These are phyloP conservation scores for Catagonus wagneri DNA, from an alignment of 2,113 vertebrate genomes.

Conservation along the genomic window DNA sequence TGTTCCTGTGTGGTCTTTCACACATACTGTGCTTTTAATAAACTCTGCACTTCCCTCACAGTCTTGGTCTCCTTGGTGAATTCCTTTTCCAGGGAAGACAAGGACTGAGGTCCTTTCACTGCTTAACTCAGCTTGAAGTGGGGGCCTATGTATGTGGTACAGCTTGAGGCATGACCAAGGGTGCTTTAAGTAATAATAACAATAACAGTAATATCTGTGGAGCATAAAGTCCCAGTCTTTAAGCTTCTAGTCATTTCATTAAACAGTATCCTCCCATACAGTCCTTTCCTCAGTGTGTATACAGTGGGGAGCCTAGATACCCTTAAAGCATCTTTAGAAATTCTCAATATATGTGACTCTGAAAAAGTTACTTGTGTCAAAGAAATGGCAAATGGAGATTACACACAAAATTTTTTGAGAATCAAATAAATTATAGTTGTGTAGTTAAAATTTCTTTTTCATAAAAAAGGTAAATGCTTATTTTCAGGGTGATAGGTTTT, in stretches of 20 bases:
- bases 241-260: not conserved
- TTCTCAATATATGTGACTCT: not conserved
- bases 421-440: not conserved
- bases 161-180: not conserved
- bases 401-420: not conserved
- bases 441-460: not conserved
- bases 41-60: no score
- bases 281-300: not conserved
- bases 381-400: not conserved
- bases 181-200: not conserved
- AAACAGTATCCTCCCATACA: not conserved
- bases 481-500: not conserved
- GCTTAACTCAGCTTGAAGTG: not conserved
- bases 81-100: no score
- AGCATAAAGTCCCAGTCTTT: not conserved
- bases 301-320: not conserved
- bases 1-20: no score
- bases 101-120: no score
- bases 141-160: not conserved
- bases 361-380: not conserved
- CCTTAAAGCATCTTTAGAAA: not conserved
- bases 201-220: not conserved
- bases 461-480: not conserved
- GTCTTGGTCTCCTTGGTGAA: no score
- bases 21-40: no score